These are phyloP conservation scores for Pachymerium ferrugineum DNA, from an alignment of 2,888 invertebrate species.

Conservation along the genomic window DNA sequence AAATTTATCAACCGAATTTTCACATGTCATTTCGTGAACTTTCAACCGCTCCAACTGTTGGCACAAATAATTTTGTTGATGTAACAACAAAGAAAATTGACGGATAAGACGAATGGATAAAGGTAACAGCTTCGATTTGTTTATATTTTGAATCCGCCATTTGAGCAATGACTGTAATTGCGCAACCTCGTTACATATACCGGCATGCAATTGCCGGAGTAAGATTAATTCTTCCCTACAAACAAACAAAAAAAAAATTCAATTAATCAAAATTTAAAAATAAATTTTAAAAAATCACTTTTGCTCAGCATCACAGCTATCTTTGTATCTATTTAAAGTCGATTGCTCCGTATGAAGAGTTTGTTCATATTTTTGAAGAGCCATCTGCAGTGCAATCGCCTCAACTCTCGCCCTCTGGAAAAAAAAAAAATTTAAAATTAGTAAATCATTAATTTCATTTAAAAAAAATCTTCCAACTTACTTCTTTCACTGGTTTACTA, in stretches of 20 bases:
- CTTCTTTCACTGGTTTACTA: not conserved
- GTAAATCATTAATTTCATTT: not conserved
- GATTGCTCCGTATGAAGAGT: not conserved
- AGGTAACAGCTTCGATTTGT: not conserved
- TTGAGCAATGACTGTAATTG: not conserved
- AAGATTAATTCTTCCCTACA: not conserved
- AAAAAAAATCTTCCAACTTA: not conserved
- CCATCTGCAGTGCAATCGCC: not conserved
- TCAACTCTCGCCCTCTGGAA: not conserved
- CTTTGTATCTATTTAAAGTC: not conserved
- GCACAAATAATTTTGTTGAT: not conserved
- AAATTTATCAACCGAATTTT: not conserved
- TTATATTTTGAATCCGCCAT: not conserved
- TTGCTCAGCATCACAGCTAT: not conserved
- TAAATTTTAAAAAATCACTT: not conserved
- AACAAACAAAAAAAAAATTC: too few species aligned
- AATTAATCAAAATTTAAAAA: not conserved
- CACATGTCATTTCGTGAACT: not conserved
- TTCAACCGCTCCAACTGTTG: not conserved
- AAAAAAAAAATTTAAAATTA: not conserved
- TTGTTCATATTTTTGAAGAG: not conserved
- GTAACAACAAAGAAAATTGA: not conserved
- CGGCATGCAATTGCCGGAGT: not conserved
- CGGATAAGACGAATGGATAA: not conserved
- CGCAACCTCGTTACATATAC: constrained; percentile 1